Conservation (phyloP, 35 echinoderm and acorn worm species). For the Strongylocentrotus purpuratus region DNA sequence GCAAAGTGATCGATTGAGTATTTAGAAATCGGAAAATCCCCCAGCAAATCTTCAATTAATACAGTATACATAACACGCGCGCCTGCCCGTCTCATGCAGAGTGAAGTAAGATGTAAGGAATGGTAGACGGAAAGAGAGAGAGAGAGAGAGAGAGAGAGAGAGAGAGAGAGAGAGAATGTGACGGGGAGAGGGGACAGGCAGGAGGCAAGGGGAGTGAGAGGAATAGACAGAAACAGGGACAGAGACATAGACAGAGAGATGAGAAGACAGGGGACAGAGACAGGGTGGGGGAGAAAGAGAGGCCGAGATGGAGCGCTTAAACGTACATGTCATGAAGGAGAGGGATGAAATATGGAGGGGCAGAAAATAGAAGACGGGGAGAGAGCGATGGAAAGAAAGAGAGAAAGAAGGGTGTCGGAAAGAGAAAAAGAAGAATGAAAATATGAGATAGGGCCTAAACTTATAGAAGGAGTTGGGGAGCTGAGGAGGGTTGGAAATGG, state of each 20-base stretch:
- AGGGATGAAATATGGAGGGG: background rate
- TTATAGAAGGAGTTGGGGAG: background rate
- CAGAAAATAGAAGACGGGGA: background rate
- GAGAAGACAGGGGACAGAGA: background rate
- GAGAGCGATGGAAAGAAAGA: background rate
- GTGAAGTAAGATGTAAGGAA: background rate
- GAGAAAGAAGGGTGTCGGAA: background rate
- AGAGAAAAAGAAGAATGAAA: background rate
- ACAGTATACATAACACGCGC: slow-evolving; percentile 9
- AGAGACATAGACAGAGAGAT: background rate
- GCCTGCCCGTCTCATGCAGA: background rate
- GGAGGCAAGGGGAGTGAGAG: background rate
- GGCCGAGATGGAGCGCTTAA: background rate
- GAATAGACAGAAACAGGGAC: background rate
- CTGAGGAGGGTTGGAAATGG: background rate
- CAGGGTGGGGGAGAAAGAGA: background rate
- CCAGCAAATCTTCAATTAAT: background rate
- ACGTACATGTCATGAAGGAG: background rate
- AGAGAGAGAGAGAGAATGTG: background rate
- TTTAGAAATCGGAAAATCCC: slow-evolving; percentile 17
- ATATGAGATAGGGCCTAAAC: background rate
- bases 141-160: too few relatives aligned
- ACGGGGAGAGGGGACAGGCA: background rate
- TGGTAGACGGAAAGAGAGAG: background rate
- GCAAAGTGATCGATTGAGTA: background rate